Conservation (phyloP, 2,888 invertebrate genomes). For the Drosophila robusta region DNA sequence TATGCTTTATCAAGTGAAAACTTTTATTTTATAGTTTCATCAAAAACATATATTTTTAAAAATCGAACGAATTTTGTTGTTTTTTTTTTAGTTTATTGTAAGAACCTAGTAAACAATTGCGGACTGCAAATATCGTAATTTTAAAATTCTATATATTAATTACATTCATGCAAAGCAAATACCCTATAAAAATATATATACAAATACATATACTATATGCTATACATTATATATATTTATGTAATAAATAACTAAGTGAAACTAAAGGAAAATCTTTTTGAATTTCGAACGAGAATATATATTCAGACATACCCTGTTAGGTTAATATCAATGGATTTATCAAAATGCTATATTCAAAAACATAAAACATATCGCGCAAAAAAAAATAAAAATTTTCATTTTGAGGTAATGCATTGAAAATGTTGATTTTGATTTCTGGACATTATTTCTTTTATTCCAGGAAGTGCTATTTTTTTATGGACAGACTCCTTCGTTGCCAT, state of each 20-base stretch:
- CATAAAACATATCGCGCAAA: no score
- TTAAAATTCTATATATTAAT: slow-evolving; percentile 23
- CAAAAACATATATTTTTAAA: slow-evolving; percentile 9
- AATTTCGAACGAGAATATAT: neutral
- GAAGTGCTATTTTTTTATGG: no score
- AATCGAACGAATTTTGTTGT: slow-evolving; percentile 54
- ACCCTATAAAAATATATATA: slow-evolving; percentile 36
- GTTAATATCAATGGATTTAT: no score
- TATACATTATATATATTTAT: slow-evolving; percentile 33
- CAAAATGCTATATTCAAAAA: no score
- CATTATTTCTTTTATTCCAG: no score
- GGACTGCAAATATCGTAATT: slow-evolving; percentile 27
- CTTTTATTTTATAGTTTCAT: slow-evolving; percentile 1
- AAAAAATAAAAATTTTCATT: no score
- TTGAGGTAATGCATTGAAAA: neutral
- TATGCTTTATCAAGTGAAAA: slow-evolving; percentile 27
- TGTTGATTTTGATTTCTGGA: neutral
- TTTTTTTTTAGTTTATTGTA: slow-evolving; percentile 25
- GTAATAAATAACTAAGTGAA: slow-evolving; percentile 56
- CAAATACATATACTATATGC: slow-evolving; percentile 20
- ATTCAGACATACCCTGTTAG: no score
- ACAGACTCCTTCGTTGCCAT: no score
- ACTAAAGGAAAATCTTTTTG: slow-evolving; percentile 6
- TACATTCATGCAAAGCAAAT: slow-evolving; percentile 56
- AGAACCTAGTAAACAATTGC: slow-evolving; percentile 14